Conservation (phyloP, 2,797 vertebrate species). For the Syncerus caffer region DNA sequence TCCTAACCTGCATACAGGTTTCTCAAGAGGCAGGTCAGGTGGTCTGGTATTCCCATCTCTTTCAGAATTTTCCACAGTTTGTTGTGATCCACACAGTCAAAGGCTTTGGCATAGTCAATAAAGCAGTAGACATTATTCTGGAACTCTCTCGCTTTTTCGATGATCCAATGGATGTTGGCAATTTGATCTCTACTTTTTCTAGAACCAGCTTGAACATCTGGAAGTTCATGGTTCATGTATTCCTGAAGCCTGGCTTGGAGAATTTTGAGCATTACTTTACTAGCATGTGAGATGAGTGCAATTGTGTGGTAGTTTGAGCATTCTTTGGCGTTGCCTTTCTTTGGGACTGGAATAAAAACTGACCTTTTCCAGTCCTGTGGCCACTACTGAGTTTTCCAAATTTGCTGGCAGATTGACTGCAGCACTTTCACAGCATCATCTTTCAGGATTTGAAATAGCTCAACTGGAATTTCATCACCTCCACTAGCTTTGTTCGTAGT, state of each 20-base stretch:
- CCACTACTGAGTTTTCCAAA: background rate
- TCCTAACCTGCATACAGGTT: background rate
- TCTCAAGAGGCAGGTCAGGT: background rate
- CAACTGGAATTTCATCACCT: background rate
- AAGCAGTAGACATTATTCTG: background rate
- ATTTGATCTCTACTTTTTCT: background rate
- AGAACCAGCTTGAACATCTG: background rate
- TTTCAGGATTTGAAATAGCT: background rate
- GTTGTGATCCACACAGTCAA: background rate
- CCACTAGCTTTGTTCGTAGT: background rate
- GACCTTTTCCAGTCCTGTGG: background rate
- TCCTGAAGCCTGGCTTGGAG: background rate
- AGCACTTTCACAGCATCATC: background rate
- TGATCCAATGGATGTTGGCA: background rate
- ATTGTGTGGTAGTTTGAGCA: background rate
- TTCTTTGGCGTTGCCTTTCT: background rate
- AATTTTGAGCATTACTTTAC: background rate
- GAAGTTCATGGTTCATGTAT: background rate
- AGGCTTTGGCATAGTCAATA: background rate
- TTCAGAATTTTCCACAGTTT: background rate
- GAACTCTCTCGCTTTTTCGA: accelerated
- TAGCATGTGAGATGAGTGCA: background rate
- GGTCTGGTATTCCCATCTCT: background rate
- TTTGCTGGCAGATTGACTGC: background rate
- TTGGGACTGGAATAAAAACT: background rate